Evolutionary conservation across 1,140 invertebrate genomes (phyloP).

Genomic region (Melipona quadrifasciata): DNA sequence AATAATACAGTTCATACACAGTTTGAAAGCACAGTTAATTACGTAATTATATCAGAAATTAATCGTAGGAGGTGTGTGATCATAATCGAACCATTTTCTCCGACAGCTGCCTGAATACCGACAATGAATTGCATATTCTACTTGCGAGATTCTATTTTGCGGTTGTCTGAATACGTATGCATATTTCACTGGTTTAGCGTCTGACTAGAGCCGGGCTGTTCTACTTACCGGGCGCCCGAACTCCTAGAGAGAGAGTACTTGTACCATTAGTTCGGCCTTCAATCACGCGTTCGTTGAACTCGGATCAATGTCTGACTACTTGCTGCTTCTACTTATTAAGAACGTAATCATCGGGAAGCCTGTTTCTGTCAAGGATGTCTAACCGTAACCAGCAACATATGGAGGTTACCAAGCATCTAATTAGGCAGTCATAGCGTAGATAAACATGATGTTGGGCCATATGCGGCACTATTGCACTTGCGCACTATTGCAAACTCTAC

Average conservation of each 20-base stretch:
- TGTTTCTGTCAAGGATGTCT: background rate
- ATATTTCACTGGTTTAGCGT: background rate
- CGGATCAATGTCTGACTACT: background rate
- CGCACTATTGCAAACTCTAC: background rate
- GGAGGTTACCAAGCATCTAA: background rate
- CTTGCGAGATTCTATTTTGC: background rate
- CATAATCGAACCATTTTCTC: background rate
- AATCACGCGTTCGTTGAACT: background rate
- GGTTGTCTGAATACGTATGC: background rate
- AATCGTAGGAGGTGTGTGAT: background rate
- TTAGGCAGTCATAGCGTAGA: background rate
- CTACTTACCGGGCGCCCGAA: background rate
- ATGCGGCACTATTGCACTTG: background rate
- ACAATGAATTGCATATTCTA: slow-evolving; percentile 1
- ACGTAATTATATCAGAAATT: background rate
- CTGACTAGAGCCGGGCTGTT: background rate
- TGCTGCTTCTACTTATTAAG: background rate
- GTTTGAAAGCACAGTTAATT: background rate
- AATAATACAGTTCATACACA: background rate
- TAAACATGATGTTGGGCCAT: background rate
- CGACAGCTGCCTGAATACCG: background rate
- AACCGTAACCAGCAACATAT: background rate
- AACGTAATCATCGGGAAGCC: background rate
- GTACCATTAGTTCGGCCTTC: background rate
- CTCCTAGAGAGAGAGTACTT: background rate